Base-by-base conservation (phyloP, 2,888 invertebrate species). In the Rutpela maculata region DNA sequence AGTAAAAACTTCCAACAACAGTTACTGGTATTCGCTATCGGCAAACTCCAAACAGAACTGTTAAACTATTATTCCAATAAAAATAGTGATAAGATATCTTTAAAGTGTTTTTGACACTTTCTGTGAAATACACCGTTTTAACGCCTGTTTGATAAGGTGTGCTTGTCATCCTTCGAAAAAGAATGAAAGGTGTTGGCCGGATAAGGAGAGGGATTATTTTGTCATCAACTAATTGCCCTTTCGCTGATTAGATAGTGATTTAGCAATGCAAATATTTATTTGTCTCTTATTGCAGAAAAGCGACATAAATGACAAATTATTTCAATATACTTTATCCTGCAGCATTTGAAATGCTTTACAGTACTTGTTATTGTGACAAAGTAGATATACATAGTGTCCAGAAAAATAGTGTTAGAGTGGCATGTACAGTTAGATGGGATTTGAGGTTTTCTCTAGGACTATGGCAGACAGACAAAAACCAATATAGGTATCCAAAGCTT, bases 261-360 rank as follows among this genome's bases (percentile, higher is more conserved):
- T 70, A 18, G 70, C 35, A 70, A 70, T 38, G 59, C n/a, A 70
- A 70, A 70, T 70, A 70, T 70, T 70, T 70, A 70, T 70, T 60
- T 56, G 57, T 22, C 57, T 43, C 17, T n/a, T 56, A 31, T 68
- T 68, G 57, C 31, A 57, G 57, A 68, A 57, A 56, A 68, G 22
- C n/a, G 12, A 26, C 18, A 31, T n/a, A 9, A 56, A 35, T 65
- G 63, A 38, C 43, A 43, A 12, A 43, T 43, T 12, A 43, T 43
- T 12, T 35, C 12, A 43, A 43, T 15, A 43, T 43, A 15, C 43
- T 43, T 43, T 43, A 12, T 43, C 43, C 43, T 15, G 43, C 43
- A 15, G 7, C 7, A 12, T 5, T 43, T 43, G 12, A 43, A 43
- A 43, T 15, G 43, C 43, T 43, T 43, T 12, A 4, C 4, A 11